Base-by-base conservation (phyloP, 2,797 vertebrate genomes). In the Acipenser ruthenus region DNA sequence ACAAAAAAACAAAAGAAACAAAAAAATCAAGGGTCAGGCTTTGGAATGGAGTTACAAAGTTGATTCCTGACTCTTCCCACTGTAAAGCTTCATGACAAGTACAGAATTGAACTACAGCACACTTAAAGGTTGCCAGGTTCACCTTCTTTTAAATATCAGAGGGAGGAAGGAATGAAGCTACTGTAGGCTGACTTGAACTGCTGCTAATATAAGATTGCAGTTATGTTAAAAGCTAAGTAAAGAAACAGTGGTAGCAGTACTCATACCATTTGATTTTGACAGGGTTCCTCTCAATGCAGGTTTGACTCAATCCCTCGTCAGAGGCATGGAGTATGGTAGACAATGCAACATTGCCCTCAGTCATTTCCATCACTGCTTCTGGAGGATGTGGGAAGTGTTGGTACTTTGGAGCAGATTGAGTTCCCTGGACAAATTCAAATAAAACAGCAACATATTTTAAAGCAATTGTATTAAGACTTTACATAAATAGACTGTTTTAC, bases 301-400 rank as follows among this genome's bases (percentile, higher is more conserved):
- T 67, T 50, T 67, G 13, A 12, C 61, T 18, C 49, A 73, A 48
- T 6, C 71, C 62, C 12, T 72, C 63, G 55, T 49, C 65, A 10
- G 69, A 60, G 7, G 51, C 49, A 15, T 66, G 60, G 13, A 73
- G 49, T 65, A 75, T 68, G 48, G 66, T 53, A 23, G 67, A 62
- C 51, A 71, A n/a, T 58, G 69, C 72, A 10, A 73, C 67, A 64
- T 67, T 64, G 12, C 69, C 65, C 66, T 66, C 67, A 49, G 47
- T 3, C 55, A 50, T 62, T 67, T 49, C 15, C 60, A 67, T 53
- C 18, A 50, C 60, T 60, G 65, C 59, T 11, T 60, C 65, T 67
- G 50, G 6, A 60, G 49, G 60, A 5, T 13, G 49, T 62, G 15
- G 8, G 60, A 23, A 12, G 10, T 50, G 61, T 52, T 67, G 49